phyloP scores from a whole-genome alignment of 2,113 vertebrate species.

The Albula goreensis region DNA sequence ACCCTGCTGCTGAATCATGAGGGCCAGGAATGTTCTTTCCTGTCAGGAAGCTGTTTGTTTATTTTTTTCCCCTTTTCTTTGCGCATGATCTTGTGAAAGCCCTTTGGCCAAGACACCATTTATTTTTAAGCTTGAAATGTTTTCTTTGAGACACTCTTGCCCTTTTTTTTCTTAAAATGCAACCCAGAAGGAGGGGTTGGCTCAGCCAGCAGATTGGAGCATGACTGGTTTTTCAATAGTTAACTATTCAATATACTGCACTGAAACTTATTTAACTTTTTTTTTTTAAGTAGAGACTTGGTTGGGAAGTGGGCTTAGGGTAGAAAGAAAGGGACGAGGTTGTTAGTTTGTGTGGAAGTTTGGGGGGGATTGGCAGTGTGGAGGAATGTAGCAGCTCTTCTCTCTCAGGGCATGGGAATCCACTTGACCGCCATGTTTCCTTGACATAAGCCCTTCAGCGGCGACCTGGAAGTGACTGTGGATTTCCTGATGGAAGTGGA shows the following conservation, averaged over 20 bases:
- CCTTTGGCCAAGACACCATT: neutral
- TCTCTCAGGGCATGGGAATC: neutral
- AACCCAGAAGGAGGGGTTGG: neutral
- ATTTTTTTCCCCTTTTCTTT: neutral
- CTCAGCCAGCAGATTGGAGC: neutral
- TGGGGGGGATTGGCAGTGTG: no score
- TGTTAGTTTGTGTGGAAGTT: neutral
- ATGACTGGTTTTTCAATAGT: neutral
- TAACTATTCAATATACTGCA: neutral
- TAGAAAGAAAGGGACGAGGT: neutral
- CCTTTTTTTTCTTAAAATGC: neutral
- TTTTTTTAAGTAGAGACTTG: neutral
- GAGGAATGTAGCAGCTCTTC: neutral
- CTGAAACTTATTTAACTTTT: neutral
- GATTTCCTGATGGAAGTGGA: conserved; percentile 97
- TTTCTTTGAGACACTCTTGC: neutral
- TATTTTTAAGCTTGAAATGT: neutral
- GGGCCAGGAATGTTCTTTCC: neutral
- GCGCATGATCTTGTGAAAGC: neutral
- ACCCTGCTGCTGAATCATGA: neutral
- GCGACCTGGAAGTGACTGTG: conserved; percentile 93
- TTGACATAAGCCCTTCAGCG: conserved; percentile 69
- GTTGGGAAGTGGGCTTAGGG: neutral
- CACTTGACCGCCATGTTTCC: conserved; percentile 38
- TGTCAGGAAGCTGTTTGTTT: neutral